phyloP scores from a whole-genome alignment of 1,140 invertebrate species.

The Neodiprion virginianus region DNA sequence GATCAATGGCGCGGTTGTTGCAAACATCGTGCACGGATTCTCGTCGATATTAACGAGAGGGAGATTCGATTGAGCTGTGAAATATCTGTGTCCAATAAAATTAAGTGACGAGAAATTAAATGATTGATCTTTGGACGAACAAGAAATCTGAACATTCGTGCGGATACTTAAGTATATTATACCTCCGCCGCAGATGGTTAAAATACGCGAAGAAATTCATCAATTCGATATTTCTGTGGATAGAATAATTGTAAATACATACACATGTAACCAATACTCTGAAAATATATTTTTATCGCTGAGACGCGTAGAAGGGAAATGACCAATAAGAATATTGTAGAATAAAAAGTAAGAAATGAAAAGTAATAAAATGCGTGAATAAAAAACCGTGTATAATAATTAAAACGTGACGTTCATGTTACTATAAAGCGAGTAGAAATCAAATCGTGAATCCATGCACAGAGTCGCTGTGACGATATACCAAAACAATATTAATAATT shows the following conservation, averaged over 20 bases:
- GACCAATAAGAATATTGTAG: slow-evolving; percentile 41
- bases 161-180: too few relatives aligned
- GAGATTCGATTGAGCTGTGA: too few relatives aligned
- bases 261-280: slow-evolving; percentile 28
- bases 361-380: neutral
- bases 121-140: too few relatives aligned
- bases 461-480: slow-evolving; percentile 61
- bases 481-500: slow-evolving; percentile 57
- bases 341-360: neutral
- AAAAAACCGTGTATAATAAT: slow-evolving; percentile 7
- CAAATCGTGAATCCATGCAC: slow-evolving; percentile 50
- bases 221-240: too few relatives aligned
- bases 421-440: slow-evolving; percentile 47
- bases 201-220: too few relatives aligned
- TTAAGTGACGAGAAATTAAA: too few relatives aligned
- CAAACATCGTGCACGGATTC: too few relatives aligned
- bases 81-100: too few relatives aligned
- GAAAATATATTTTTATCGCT: slow-evolving; percentile 47
- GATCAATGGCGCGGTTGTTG: too few relatives aligned
- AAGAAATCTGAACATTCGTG: too few relatives aligned
- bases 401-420: neutral
- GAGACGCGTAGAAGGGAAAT: slow-evolving; percentile 31
- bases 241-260: slow-evolving; percentile 3
- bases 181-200: too few relatives aligned
- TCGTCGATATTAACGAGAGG: too few relatives aligned